Base-by-base conservation (phyloP, 1,140 invertebrate species). In the Drosophila sulfurigaster region DNA sequence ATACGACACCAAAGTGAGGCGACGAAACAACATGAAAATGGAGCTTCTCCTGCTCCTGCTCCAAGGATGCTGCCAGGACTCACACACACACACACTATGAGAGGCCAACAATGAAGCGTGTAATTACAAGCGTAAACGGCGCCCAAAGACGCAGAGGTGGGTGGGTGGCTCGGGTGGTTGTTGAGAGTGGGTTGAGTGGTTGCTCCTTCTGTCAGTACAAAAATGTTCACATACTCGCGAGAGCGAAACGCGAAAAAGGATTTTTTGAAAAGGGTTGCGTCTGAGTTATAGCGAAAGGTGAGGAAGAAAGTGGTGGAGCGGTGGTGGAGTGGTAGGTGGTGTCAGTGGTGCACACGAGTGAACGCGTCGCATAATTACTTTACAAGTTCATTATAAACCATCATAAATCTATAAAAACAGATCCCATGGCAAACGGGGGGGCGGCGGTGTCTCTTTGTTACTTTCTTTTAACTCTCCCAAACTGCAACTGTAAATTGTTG, bases 301-400 rank as follows among this genome's bases (percentile, higher is more conserved):
- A 51, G 6, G 57, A 25, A 59, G 46, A 43, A 7, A 3, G 41
- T 4, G n/a, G 41, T 4, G n/a, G 4, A 43, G 38, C 6, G 63
- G 52, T 70, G 63, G 41, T 35, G 25, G n/a, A 41, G 43, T 13
- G 30, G 16, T 3, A 8, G 25, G 68, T 1, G 16, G 15, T 28
- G 46, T 49, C 41, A 56, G 65, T 71, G 68, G 45, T 68, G 72
- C 58, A 52, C 71, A 64, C 56, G 82, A 78, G 54, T 75, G 71
- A 76, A 81, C 78, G 79, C 90, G 79, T 71, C 78, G 91, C 91
- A 92, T 91, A 92, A 92, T 92, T 92, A 91, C 91, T 92, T 92
- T 91, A 92, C 91, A 92, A 92, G 91, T 92, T 92, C 90, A 92
- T 92, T 92, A 92, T 91, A 91, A 91, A 91, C 68, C 78, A 80